These are phyloP conservation scores for Heliconius nattereri DNA, from an alignment of 1,140 invertebrate genomes.

Conservation along the genomic window DNA sequence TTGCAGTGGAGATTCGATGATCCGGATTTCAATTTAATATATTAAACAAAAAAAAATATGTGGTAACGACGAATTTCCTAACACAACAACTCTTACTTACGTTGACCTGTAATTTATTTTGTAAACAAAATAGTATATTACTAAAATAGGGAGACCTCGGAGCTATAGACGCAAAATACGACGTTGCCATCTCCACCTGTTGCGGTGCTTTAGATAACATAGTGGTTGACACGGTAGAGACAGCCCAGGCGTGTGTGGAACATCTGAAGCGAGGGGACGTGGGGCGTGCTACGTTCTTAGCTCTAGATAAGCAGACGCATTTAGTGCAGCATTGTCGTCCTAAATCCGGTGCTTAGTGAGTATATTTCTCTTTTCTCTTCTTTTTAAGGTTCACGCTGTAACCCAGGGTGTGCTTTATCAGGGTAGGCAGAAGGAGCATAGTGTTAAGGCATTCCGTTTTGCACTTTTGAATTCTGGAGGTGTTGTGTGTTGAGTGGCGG, in stretches of 20 bases:
- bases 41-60: too few species aligned
- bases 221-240: conserved; percentile 93
- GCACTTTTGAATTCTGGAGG: too few species aligned
- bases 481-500: neutral
- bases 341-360: conserved; percentile 41
- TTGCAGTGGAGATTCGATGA: too few species aligned
- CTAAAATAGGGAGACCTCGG: conserved; percentile 94
- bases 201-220: conserved; percentile 95
- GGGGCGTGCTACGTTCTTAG: conserved; percentile 88
- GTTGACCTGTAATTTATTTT: neutral
- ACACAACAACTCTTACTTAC: too few species aligned
- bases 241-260: conserved; percentile 92
- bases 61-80: too few species aligned
- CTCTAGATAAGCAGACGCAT: conserved; percentile 88
- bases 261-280: conserved; percentile 90
- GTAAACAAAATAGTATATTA: neutral
- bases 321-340: conserved; percentile 73
- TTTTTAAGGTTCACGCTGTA: neutral
- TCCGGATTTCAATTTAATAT: too few species aligned
- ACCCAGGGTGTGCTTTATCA: too few species aligned
- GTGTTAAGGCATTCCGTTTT: too few species aligned
- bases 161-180: conserved; percentile 96
- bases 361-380: neutral
- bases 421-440: too few species aligned
- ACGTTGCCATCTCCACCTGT: conserved; percentile 97